Evolutionary conservation across 2,113 vertebrate species (phyloP).

Genomic region (Lonchura striata): DNA sequence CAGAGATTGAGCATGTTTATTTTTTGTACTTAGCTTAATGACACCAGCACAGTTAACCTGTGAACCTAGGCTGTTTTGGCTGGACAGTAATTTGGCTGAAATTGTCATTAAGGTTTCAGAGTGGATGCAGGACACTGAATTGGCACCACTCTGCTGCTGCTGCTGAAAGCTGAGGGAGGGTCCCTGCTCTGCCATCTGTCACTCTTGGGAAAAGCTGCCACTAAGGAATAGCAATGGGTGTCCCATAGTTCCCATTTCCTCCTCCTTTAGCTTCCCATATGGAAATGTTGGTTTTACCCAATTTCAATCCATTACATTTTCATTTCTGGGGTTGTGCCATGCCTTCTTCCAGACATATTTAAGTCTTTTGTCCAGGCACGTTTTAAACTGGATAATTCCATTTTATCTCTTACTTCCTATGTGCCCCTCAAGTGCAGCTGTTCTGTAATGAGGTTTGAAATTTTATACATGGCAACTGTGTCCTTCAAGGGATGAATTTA

Average conservation of each 20-base stretch:
- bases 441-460: background rate
- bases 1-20: background rate
- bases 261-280: background rate
- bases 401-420: background rate
- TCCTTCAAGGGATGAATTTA: background rate
- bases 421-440: background rate
- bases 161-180: background rate
- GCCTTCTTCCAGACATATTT: background rate
- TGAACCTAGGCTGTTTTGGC: background rate
- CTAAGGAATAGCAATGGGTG: background rate
- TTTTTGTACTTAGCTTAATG: background rate
- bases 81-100: background rate
- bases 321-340: background rate
- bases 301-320: background rate
- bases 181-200: background rate
- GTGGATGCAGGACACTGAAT: background rate
- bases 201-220: background rate
- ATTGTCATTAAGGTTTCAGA: background rate
- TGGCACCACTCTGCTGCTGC: fast-evolving
- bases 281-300: background rate
- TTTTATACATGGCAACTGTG: background rate
- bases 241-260: background rate
- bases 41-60: background rate
- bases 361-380: background rate
- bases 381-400: background rate